A percentile compares a stretch with the other conserved stretches of the same genome.
Conservation (phyloP, 2,113 vertebrate species). For the Marcusenius ussheri region DNA sequence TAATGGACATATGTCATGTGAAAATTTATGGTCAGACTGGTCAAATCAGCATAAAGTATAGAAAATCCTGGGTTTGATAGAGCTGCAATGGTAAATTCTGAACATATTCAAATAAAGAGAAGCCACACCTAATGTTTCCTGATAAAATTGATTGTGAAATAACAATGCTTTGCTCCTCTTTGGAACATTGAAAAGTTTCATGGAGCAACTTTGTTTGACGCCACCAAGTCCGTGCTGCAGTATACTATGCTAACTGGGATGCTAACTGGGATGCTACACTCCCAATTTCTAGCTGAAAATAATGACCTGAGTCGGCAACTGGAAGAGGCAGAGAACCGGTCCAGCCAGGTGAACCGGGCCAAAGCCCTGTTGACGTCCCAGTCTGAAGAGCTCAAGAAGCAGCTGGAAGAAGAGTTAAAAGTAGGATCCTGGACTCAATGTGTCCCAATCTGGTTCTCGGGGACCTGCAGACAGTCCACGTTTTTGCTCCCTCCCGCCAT, state of each 20-base stretch:
- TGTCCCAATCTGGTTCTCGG: background rate
- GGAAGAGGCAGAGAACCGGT: slow-evolving; percentile 60
- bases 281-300: slow-evolving; percentile 56
- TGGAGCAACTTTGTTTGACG: background rate
- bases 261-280: background rate
- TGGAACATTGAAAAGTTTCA: background rate
- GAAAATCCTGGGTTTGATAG: background rate
- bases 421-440: slow-evolving; percentile 35
- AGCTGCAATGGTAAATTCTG: background rate
- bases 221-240: background rate
- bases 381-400: slow-evolving; percentile 64
- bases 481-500: background rate
- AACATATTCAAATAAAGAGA: background rate
- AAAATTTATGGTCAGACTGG: background rate
- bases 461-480: background rate
- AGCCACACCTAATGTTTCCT: background rate
- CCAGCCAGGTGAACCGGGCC: slow-evolving; percentile 51
- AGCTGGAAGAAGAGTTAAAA: slow-evolving; percentile 69
- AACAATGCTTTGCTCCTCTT: background rate
- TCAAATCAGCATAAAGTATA: background rate
- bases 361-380: slow-evolving; percentile 55
- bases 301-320: slow-evolving; percentile 56
- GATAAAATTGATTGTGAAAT: background rate
- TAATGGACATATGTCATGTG: background rate
- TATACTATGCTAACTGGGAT: background rate